Conservation (phyloP, 2,797 vertebrate species). For the Chelon labrosus region DNA sequence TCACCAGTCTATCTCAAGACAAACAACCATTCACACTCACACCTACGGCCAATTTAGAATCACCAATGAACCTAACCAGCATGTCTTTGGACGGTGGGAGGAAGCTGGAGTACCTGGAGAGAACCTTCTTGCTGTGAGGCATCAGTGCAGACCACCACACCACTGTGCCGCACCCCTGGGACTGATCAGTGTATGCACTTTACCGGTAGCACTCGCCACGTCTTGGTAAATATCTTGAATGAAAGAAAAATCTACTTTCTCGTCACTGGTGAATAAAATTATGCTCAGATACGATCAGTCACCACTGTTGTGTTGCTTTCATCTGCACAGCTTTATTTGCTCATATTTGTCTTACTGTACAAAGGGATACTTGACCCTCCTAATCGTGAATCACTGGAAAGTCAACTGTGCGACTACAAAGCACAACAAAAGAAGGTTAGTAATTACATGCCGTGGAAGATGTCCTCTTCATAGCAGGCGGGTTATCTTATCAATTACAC, state of each 20-base stretch:
- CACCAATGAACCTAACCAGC: no score
- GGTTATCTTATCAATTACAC: slow-evolving; percentile 28
- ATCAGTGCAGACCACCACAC: no score
- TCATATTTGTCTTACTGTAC: slow-evolving; percentile 7
- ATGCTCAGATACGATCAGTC: neutral
- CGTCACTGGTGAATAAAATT: neutral
- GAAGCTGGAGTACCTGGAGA: no score
- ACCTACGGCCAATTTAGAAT: no score
- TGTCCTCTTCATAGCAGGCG: slow-evolving; percentile 29
- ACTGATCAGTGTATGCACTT: neutral
- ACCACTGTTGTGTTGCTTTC: neutral
- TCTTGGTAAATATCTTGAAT: neutral
- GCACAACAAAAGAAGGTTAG: slow-evolving; percentile 21
- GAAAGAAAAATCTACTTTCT: neutral
- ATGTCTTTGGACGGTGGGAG: no score
- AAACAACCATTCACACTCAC: no score
- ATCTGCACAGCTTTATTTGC: neutral
- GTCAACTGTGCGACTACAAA: slow-evolving; percentile 11
- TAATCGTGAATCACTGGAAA: slow-evolving; percentile 28
- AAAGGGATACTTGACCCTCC: slow-evolving; percentile 8
- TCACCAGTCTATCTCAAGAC: no score
- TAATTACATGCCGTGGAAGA: slow-evolving; percentile 24
- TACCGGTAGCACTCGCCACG: neutral
- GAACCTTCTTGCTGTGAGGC: no score
- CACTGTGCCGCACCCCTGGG: no score